Conservation (phyloP, 2,888 invertebrate genomes). For the Sinotaia quadrata region DNA sequence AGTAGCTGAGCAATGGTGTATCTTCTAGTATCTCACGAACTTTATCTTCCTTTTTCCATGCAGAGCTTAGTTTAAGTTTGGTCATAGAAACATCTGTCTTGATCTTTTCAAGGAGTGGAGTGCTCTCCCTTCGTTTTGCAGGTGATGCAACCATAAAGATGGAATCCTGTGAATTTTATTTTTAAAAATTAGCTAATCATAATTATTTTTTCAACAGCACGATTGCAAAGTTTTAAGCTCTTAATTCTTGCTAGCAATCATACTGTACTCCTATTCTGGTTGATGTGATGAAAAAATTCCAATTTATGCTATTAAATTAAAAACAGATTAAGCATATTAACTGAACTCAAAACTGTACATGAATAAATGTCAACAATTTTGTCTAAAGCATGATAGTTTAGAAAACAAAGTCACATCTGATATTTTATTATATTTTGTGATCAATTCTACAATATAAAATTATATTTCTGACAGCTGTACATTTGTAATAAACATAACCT, state of each 20-base stretch:
- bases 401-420: too few species aligned
- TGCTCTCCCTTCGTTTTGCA: slow-evolving; percentile 79
- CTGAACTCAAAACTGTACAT: too few species aligned
- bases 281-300: too few species aligned
- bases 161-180: slow-evolving; percentile 61
- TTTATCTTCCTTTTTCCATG: slow-evolving; percentile 66
- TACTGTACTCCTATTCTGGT: not conserved
- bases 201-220: too few species aligned
- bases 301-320: too few species aligned
- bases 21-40: slow-evolving; percentile 75
- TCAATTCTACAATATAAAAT: too few species aligned
- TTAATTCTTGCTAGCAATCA: not conserved
- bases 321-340: too few species aligned
- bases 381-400: too few species aligned
- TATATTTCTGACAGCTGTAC: too few species aligned
- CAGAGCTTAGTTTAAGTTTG: slow-evolving; percentile 58
- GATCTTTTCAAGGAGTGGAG: slow-evolving; percentile 70
- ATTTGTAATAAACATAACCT: too few species aligned
- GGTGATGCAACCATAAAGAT: slow-evolving; percentile 78
- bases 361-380: too few species aligned
- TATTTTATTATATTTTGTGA: too few species aligned
- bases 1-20: slow-evolving; percentile 82
- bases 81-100: slow-evolving; percentile 67
- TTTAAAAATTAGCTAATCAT: not conserved
- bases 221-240: not conserved